Evolutionary conservation across 2,888 invertebrate genomes (phyloP), one percentile per base, ranked within the genome.

Genomic region (Atrina japonica): DNA sequence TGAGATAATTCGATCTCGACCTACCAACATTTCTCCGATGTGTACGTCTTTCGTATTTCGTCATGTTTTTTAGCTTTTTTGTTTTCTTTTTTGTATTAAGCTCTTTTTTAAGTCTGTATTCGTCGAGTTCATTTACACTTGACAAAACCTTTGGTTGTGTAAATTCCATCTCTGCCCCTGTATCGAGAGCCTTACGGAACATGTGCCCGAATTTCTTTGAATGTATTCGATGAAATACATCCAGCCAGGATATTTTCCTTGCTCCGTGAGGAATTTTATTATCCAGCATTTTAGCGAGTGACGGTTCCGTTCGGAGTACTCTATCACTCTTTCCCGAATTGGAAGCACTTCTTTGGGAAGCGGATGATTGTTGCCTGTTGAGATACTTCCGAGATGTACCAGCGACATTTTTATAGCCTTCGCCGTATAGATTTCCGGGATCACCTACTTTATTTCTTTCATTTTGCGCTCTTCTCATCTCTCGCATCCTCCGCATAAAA

Each of bases 61-160:
- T 67, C 71, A 72, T 72, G 27, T 66, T 35, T 67, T 72, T 72
- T 16, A 47, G 18, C n/a, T 72, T 72, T 29, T 56, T 66, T 5
- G 29, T 30, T 43, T 69, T 69, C 49, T 60, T 60, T 18, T 23
- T 21, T 53, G 43, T 60, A 6, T 50, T 18, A n/a, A 35, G 25
- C 21, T 60, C 30, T 47, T 45, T 40, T 18, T 66, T 41, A 40
- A 18, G 27, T n/a, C n/a, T n/a, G n/a, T n/a, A n/a, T n/a, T n/a
- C n/a, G n/a, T n/a, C n/a, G n/a, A n/a, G n/a, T 27, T 70, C 45
- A 47, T 43, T n/a, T 35, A 3, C 18, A 14, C 7, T n/a, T 30
- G 23, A n/a, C 30, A 27, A 29, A 3, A 45, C 40, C 43, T 66
- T 71, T 2, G 66, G 61, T 9, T 25, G 35, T 25, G 35, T 21